Evolutionary conservation across 2,888 invertebrate species (phyloP), one percentile per base, ranked within the genome.

Genomic region (Cosmia pyralina): DNA sequence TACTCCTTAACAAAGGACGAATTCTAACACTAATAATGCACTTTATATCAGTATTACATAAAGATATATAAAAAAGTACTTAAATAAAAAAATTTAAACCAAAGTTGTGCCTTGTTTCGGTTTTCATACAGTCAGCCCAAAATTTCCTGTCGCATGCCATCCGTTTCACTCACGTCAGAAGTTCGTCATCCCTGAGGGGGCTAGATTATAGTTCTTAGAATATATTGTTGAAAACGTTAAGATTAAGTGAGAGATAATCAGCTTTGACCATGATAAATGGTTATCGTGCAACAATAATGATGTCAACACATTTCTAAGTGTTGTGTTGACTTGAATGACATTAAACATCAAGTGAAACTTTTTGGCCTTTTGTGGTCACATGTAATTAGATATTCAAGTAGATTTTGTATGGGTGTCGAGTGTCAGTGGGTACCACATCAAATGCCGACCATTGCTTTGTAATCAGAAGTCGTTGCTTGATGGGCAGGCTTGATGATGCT

Each of bases 241-340:
- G 46, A 73, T 46, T 57, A 65, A 75, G 22, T 71, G 52, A 53
- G 34, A 72, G 52, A 72, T 79, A 70, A 74, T 71, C 62, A 38
- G 38, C 38, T 71, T 50, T 59, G 71, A 67, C 28, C 41, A 69
- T 72, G 76, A 80, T 69, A 44, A 83, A 80, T 75, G 48, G 65
- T 44, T 48, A 22, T 65, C 70, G 67, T 83, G 67, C 57, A 22
- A 64, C 60, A 50, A 66, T 46, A 63, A 34, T 60, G 44, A 69
- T 60, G 46, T 68, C 67, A 79, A 70, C 59, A 63, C 44, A 65
- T 57, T 68, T 79, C 50, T 44, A 17, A 62, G 58, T 65, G 15
- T 17, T 34, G 44, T 50, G 55, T 60, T 66, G 53, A 69, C 28
- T 70, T 74, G 52, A 60, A 77, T 78, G 73, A 66, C 69, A 58